phyloP scores from a whole-genome alignment of 2,113 vertebrate genomes.

The Epinephelus moara region DNA sequence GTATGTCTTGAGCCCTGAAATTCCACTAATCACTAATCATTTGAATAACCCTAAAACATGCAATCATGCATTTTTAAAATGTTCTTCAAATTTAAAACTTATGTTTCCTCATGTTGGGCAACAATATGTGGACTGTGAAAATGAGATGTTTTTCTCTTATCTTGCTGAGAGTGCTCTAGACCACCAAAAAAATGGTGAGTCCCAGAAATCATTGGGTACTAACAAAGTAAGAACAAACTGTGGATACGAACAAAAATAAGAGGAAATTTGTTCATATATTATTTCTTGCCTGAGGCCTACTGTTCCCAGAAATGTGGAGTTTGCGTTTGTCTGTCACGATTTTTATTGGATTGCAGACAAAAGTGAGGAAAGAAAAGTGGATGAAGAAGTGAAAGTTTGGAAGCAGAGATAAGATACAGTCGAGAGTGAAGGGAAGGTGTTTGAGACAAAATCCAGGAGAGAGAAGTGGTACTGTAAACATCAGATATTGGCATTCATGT shows the following conservation, averaged over 20 bases:
- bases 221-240: neutral
- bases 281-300: neutral
- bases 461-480: neutral
- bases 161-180: too few relatives aligned
- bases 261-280: neutral
- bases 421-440: neutral
- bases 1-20: too few relatives aligned
- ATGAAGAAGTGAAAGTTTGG: neutral
- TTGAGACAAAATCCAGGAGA: neutral
- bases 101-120: too few relatives aligned
- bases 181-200: neutral
- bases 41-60: too few relatives aligned
- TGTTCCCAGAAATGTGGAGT: neutral
- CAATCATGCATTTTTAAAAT: too few relatives aligned
- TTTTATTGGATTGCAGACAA: constrained; percentile 10
- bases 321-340: neutral
- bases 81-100: too few relatives aligned
- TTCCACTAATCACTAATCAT: too few relatives aligned
- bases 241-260: neutral
- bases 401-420: neutral
- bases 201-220: neutral
- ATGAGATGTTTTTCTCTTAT: too few relatives aligned
- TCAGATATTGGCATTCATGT: constrained; percentile 1
- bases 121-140: too few relatives aligned
- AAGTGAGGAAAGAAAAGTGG: neutral